Evolutionary conservation across 1,140 invertebrate genomes (phyloP), one percentile per base, ranked within the genome.

Genomic region (Diuraphis noxia): DNA sequence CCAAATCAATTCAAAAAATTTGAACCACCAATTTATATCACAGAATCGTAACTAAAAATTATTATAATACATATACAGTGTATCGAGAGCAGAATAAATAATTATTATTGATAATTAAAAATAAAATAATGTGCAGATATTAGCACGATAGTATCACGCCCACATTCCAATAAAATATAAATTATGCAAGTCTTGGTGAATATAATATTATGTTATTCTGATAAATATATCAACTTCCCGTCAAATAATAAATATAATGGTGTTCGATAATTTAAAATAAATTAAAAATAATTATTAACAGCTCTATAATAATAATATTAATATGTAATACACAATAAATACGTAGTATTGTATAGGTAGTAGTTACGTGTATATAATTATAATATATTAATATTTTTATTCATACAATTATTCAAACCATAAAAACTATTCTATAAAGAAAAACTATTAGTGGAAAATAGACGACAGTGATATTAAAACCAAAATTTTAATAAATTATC

Each of bases 1-100:
- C n/a, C 88, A 36, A 90, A 90, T 90, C 88, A 79, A 90, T 90
- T 90, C 41, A 79, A 30, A 72, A 79, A 72, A 46, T 19, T 36
- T 36, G n/a, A 34, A 34, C 7, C 7, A 89, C 41, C 19, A 85
- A 46, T 38, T 85, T 19, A 46, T 34, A 85, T 36, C 19, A 34
- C 23, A 52, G 1, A 86, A 49, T 52, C 52, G 38, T 49, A 36
- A 36, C 5, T 86, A 43, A 43, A 25, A 52, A n/a, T n/a, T 52
- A 52, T n/a, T 43, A 77, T 79, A 38, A 40, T 38, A 25, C 1
- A 86, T 49, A 34, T 63, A 56, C 7, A 34, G 3, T 87, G 46
- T 19, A 86, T 30, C 7, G 25, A 52, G 36, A 23, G 30, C 9
- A 34, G 25, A 56, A 34, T 87, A 41, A 52, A 43, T 34, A 85